Conservation (phyloP, 2,888 invertebrate genomes). For the Phyllotreta cruciferae region DNA sequence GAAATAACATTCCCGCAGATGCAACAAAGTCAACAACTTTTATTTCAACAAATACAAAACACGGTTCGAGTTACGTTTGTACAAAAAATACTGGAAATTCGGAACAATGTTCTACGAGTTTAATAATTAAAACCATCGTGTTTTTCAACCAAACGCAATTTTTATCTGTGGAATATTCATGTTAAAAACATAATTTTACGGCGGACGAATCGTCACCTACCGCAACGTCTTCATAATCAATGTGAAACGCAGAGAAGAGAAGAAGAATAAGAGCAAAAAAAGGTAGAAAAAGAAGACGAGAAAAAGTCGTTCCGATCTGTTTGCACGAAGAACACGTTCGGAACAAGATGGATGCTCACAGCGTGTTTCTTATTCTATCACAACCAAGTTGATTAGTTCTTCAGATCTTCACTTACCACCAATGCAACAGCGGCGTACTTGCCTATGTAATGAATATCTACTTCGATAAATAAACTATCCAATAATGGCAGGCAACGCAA, state of each 20-base stretch:
- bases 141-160: too few species aligned
- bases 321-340: constrained; percentile 10
- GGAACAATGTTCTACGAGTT: too few species aligned
- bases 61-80: too few species aligned
- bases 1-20: too few species aligned
- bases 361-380: constrained; percentile 20
- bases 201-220: constrained; percentile 3
- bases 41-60: too few species aligned
- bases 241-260: constrained; percentile 7
- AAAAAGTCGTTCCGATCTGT: constrained; percentile 20
- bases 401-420: constrained; percentile 7
- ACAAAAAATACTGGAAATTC: too few species aligned
- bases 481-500: too few species aligned
- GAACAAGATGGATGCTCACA: constrained; percentile 22
- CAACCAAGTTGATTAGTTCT: constrained; percentile 16
- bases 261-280: too few species aligned
- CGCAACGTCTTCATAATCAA: constrained; percentile 23
- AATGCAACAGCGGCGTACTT: constrained; percentile 4
- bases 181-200: too few species aligned
- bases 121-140: too few species aligned
- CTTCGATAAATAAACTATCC: background rate
- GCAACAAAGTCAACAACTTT: too few species aligned
- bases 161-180: too few species aligned
- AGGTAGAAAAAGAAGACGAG: background rate
- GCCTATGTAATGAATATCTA: background rate